These are phyloP conservation scores for Acanthopleura granulata DNA, from an alignment of 2,888 invertebrate species.

Conservation along the genomic window DNA sequence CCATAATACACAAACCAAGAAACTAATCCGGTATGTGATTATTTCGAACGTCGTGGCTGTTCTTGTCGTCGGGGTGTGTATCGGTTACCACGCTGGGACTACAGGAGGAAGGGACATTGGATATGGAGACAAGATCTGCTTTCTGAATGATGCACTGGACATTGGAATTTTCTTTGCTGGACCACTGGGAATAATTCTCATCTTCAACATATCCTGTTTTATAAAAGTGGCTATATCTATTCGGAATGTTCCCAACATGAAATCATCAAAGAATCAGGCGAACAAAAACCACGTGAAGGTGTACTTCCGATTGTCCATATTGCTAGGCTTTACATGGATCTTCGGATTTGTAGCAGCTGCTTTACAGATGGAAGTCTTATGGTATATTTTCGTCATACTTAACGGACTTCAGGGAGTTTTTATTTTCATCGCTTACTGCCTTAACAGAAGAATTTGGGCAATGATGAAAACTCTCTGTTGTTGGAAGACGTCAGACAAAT, in stretches of 20 bases:
- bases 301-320: constrained; percentile 21
- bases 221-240: not conserved
- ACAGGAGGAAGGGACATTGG: constrained; percentile 5
- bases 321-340: constrained; percentile 27
- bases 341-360: constrained; percentile 21
- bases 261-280: not conserved
- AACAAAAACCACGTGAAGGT: constrained; percentile 19
- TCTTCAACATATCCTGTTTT: constrained; percentile 21
- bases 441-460: not conserved
- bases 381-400: constrained; percentile 26
- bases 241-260: not conserved
- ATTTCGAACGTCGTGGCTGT: not conserved
- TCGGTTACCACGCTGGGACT: not conserved
- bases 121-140: constrained; percentile 25
- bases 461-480: not conserved
- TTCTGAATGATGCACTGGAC: constrained; percentile 7
- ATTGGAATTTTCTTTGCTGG: constrained; percentile 22
- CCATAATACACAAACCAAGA: not conserved
- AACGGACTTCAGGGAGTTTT: constrained; percentile 25
- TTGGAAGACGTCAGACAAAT: not conserved
- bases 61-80: not conserved
- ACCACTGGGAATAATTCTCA: constrained; percentile 20
- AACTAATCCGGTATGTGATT: not conserved
- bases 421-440: constrained; percentile 21
- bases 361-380: constrained; percentile 16